phyloP scores from a whole-genome alignment of 2,797 vertebrate species.

The Caiman crocodilus region DNA sequence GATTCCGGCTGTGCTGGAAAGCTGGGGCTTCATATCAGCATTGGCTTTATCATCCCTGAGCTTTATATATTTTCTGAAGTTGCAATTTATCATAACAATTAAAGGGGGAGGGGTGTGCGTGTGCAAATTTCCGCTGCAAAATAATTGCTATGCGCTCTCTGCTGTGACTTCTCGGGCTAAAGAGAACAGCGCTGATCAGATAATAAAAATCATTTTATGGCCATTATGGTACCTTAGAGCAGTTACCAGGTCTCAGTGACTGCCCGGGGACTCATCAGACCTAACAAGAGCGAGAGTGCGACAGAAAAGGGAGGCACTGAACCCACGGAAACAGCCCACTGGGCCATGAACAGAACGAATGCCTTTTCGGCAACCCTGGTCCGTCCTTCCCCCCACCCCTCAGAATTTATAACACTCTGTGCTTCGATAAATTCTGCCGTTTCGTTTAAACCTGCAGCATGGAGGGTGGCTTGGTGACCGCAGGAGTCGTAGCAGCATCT shows the following conservation, averaged over 20 bases:
- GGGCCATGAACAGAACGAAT: not conserved
- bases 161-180: constrained; percentile 3
- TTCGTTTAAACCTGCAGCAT: not conserved
- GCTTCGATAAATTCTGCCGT: fast-evolving
- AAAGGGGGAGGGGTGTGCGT: not conserved
- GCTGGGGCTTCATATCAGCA: not conserved
- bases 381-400: not conserved
- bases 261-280: constrained; percentile 70
- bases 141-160: constrained; percentile 4
- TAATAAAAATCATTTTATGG: constrained; percentile 73
- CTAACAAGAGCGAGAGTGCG: constrained; percentile 43
- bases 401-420: not conserved
- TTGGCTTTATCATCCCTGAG: not conserved
- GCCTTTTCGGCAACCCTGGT: not conserved
- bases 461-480: not conserved
- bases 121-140: not conserved
- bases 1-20: not conserved
- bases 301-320: not conserved
- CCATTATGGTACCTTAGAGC: constrained; percentile 66
- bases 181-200: constrained; percentile 37
- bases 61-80: not conserved
- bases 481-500: not conserved
- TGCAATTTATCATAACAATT: constrained; percentile 22
- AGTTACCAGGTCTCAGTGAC: constrained; percentile 66
- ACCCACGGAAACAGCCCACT: not conserved